Base-by-base conservation (phyloP, 2,888 invertebrate genomes). In the Hyles lineata region DNA sequence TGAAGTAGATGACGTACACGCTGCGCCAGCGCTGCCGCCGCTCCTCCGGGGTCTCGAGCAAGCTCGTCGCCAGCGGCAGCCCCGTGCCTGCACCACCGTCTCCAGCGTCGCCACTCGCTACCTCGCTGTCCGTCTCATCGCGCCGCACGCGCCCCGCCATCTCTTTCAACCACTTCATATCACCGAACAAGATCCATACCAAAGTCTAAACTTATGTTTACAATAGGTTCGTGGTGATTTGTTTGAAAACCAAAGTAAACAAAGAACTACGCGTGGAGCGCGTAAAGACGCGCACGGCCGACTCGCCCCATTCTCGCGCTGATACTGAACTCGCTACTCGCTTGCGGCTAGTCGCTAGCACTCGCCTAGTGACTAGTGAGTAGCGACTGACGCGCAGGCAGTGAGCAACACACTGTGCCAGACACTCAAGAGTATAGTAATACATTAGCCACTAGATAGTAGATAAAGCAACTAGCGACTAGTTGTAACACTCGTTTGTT, bases 1-100 rank as follows among this genome's bases (percentile, higher is more conserved):
- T 98, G 90, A 98, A 98, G 91, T 98, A 98, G 84, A 98, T 97
- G 62, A 97, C 95, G 84, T 97, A 96, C 76, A 98, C 95, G 77
- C 98, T 98, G 78, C 96, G 95, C 97, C 97, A 97, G 91, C 98
- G 95, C 86, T 96, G 95, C 79, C 94, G 95, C 79, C 96, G 96
- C 87, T 98, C 96, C 74, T 92, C 90, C 62, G 92, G 87, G 7
- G 96, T 97, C 95, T 98, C 98, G 83, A 98, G 92, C 73, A 92
- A 75, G 43, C 78, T 78, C 72, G 63, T 76, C 67, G 69, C 52
- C 59, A 43, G 72, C 62, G 52, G 74, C 74, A 9, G 61, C 62
- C 72, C 58, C 43, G 72, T 71, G 72, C 43, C 73, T 23, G 61
- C 59, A 43, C 55, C 63, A 67, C 43, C 71, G 70, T 25, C 52